Evolutionary conservation across 2,888 invertebrate genomes (phyloP).

Genomic region (Drosophila paramelanica): DNA sequence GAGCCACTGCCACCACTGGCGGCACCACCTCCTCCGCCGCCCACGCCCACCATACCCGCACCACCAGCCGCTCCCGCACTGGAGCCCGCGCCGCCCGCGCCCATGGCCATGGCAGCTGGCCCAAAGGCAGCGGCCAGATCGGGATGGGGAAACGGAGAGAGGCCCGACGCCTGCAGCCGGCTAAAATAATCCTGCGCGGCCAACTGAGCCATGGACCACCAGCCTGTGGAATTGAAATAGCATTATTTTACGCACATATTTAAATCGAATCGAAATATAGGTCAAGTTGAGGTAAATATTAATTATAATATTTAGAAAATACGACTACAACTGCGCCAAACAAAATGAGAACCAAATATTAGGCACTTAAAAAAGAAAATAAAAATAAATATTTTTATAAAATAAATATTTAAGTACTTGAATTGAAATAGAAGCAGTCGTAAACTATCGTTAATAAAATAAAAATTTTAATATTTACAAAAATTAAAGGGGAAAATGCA

Average conservation of each 20-base stretch:
- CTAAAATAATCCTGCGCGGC: conserved; percentile 95
- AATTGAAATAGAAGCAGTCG: too few relatives aligned
- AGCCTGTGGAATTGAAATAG: conserved; percentile 86
- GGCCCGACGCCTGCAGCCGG: conserved; percentile 91
- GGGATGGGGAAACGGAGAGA: conserved; percentile 89
- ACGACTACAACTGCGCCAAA: too few relatives aligned
- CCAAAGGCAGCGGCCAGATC: conserved; percentile 87
- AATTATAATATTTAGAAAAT: not conserved
- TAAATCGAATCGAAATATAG: not conserved
- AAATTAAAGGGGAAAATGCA: too few relatives aligned
- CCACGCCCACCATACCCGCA: conserved; percentile 82
- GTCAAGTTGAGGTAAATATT: not conserved
- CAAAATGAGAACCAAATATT: too few relatives aligned
- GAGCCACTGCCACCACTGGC: conserved; percentile 76
- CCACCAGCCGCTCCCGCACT: conserved; percentile 79
- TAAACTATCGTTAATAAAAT: too few relatives aligned
- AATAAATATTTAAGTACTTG: too few relatives aligned
- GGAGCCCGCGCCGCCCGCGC: conserved; percentile 75
- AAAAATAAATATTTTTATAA: too few relatives aligned
- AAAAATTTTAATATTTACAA: too few relatives aligned
- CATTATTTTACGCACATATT: not conserved
- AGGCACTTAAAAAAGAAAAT: too few relatives aligned
- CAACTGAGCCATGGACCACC: conserved; percentile 96
- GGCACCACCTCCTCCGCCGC: conserved; percentile 70
- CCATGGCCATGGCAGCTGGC: conserved; percentile 83